These are phyloP conservation scores for Drosophila kepulauana DNA, from an alignment of 1,140 invertebrate genomes.

Conservation along the genomic window DNA sequence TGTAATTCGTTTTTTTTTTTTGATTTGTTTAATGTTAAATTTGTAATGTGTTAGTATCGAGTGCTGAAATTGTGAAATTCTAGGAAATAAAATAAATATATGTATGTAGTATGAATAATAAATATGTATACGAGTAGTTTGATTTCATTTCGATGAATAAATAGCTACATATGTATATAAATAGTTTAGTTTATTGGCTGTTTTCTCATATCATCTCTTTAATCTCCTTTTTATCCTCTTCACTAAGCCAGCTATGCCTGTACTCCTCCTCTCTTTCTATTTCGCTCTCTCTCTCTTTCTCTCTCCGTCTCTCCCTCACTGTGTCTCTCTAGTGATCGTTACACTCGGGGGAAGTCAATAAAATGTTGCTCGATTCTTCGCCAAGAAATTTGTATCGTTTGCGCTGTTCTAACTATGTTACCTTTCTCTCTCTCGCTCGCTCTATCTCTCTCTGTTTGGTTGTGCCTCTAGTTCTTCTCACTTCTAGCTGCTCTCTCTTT, in stretches of 20 bases:
- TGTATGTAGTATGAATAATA: slow-evolving; percentile 14
- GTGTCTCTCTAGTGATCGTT: background rate
- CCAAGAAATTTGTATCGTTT: background rate
- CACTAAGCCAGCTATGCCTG: slow-evolving; percentile 19
- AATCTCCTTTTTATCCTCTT: slow-evolving; percentile 9
- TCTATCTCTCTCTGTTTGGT: slow-evolving; percentile 51
- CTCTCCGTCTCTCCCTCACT: slow-evolving; percentile 15
- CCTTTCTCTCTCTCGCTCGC: slow-evolving; percentile 21
- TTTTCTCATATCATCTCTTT: slow-evolving; percentile 10
- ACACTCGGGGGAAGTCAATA: background rate
- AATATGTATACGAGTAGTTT: slow-evolving; percentile 17
- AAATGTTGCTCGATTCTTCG: background rate
- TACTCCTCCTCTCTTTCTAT: slow-evolving; percentile 1
- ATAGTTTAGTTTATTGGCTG: slow-evolving; percentile 48
- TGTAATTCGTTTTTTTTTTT: background rate
- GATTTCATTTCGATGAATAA: slow-evolving; percentile 39
- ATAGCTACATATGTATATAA: slow-evolving; percentile 45
- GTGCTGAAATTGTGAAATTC: slow-evolving; percentile 50
- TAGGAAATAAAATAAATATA: slow-evolving; percentile 40
- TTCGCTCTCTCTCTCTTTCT: slow-evolving; percentile 10
- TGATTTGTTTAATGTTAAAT: slow-evolving; percentile 25
- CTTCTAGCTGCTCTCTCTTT: slow-evolving; percentile 30
- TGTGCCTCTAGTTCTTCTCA: slow-evolving; percentile 21
- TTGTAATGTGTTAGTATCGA: slow-evolving; percentile 19
- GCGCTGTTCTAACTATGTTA: slow-evolving; percentile 1